Evolutionary conservation across 2,113 vertebrate species (phyloP).

Genomic region (Laterallus jamaicensis): DNA sequence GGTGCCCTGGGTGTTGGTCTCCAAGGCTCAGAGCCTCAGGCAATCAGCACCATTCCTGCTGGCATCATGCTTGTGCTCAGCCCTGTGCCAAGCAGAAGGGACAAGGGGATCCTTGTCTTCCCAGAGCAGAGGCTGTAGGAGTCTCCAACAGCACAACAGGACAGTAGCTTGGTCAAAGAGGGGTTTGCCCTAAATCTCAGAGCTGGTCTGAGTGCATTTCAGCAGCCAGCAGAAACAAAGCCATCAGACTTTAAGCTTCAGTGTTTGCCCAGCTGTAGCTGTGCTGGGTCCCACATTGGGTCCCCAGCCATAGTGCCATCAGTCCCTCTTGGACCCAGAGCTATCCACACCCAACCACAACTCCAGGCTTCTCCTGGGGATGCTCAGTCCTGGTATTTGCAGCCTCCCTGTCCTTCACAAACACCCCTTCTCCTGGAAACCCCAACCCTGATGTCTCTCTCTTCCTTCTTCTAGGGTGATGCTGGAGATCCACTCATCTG

Average conservation of each 20-base stretch:
- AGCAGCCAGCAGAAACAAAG: not conserved
- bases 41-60: not conserved
- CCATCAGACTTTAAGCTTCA: not conserved
- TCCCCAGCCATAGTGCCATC: not conserved
- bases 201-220: not conserved
- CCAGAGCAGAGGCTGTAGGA: not conserved
- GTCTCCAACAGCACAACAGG: not conserved
- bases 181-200: rapidly evolving
- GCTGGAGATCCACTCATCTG: constrained; percentile 43
- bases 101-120: not conserved
- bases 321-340: not conserved
- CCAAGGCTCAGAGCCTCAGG: not conserved
- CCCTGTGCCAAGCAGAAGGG: not conserved
- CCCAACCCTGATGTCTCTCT: not conserved
- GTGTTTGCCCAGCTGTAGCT: not conserved
- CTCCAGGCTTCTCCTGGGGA: not conserved
- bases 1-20: not conserved
- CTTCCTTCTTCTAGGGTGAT: not conserved
- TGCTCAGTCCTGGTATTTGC: not conserved
- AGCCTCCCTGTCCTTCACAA: not conserved
- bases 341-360: rapidly evolving
- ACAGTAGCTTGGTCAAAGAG: not conserved
- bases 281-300: not conserved
- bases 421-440: not conserved
- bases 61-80: not conserved